Base-by-base conservation (phyloP, 2,113 vertebrate genomes). In the Eurypyga helias region DNA sequence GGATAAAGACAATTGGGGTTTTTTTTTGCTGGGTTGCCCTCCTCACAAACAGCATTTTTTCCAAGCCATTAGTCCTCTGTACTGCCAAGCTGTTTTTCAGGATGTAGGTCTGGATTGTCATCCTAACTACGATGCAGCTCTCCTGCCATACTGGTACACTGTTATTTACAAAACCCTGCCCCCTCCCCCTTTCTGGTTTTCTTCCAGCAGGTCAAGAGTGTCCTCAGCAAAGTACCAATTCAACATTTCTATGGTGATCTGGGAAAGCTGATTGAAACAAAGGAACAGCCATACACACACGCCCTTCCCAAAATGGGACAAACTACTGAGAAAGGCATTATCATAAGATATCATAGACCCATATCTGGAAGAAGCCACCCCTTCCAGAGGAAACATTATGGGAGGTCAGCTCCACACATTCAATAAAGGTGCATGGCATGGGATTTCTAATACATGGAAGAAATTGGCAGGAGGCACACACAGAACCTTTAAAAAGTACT, bases 391-490 rank as follows among this genome's bases (percentile, higher is more conserved):
- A 29, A 75, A 8, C 29, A 48, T 29, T 16, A 36, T 2, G 6
- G 57, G 23, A 76, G 13, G 11, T 28, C 29, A 86, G 26, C n/a
- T 86, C 55, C 76, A 61, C 29, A 52, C 26, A 52, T 41, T 61
- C 41, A 18, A 4, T 49, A 51, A 85, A 85, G n/a, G 14, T 43
- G 8, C 24, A n/a, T 8, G 12, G 34, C 41, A 60, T 7, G 9
- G 16, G 17, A 48, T 57, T 75, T 79, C n/a, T 23, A 38, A 83
- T 6, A 62, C 41, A 29, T 41, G 10, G 66, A 76, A 83, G 13
- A 66, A 86, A 66, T 2, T 65, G n/a, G 46, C 1, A 3, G 3
- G 7, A 16, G 4, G 0, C 0, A 46, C 23, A 89, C 28, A 41
- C 2, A 70, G 17, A 1, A 9, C 21, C n/a, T 72, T 49, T 48